These are phyloP conservation scores for Drepana falcataria DNA, from an alignment of 2,888 invertebrate genomes.

Conservation along the genomic window DNA sequence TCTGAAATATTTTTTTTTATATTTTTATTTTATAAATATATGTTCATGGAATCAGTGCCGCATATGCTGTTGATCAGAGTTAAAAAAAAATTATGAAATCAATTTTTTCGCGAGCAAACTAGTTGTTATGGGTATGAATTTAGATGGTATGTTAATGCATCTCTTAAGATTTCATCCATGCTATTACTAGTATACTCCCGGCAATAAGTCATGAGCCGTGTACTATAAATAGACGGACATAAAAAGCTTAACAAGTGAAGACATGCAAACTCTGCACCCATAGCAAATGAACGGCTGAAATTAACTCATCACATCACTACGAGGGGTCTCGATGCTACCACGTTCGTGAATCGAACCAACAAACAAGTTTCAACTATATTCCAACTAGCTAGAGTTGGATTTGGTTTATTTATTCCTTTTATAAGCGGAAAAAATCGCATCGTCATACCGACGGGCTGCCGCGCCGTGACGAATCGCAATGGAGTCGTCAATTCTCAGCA, in stretches of 20 bases:
- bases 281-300: constrained; percentile 58
- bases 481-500: constrained; percentile 67
- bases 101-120: neutral
- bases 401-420: constrained; percentile 14
- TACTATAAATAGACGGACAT: neutral
- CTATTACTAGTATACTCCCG: neutral
- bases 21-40: no score
- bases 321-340: constrained; percentile 51
- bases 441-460: constrained; percentile 59
- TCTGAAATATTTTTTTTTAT: no score
- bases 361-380: constrained; percentile 3
- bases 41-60: no score
- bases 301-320: constrained; percentile 67
- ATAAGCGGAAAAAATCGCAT: constrained; percentile 61
- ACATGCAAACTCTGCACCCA: constrained; percentile 48
- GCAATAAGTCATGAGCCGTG: neutral
- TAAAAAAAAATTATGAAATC: no score
- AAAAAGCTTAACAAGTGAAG: neutral
- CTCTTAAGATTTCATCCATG: neutral
- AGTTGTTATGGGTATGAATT: no score
- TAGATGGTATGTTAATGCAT: no score
- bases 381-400: neutral
- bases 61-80: no score
- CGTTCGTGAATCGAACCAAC: constrained; percentile 35
- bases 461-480: constrained; percentile 67